A percentile compares a stretch with the other conserved stretches of the same genome.
phyloP scores from a whole-genome alignment of 2,888 invertebrate species.

The Drosophila pseudotakahashii region DNA sequence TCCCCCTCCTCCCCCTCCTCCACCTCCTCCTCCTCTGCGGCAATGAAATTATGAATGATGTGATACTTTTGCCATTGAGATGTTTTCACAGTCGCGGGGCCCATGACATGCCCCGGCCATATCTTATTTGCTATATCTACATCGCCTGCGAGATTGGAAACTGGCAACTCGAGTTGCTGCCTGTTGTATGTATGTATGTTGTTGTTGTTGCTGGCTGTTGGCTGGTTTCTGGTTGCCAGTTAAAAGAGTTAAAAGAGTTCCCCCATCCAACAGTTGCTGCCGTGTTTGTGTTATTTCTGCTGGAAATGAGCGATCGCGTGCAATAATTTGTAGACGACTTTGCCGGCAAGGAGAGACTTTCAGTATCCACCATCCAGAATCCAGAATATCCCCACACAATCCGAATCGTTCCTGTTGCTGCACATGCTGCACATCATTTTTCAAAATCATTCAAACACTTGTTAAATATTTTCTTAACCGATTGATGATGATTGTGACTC shows the following conservation, averaged over 20 bases:
- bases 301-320: slow-evolving; percentile 79
- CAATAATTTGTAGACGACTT: slow-evolving; percentile 74
- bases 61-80: slow-evolving; percentile 78
- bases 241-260: neutral
- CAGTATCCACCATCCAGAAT: neutral
- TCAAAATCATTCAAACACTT: slow-evolving; percentile 84
- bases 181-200: slow-evolving; percentile 10
- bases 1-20: slow-evolving; percentile 36
- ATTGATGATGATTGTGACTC: slow-evolving; percentile 79
- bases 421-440: slow-evolving; percentile 79
- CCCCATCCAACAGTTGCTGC: slow-evolving; percentile 50
- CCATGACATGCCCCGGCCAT: slow-evolving; percentile 77
- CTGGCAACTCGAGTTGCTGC: slow-evolving; percentile 51
- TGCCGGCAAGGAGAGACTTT: slow-evolving; percentile 2
- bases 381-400: neutral
- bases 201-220: slow-evolving; percentile 27
- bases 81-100: slow-evolving; percentile 79
- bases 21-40: slow-evolving; percentile 51
- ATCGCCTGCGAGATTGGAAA: slow-evolving; percentile 63
- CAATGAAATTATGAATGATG: slow-evolving; percentile 82
- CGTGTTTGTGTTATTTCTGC: slow-evolving; percentile 73
- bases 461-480: slow-evolving; percentile 82
- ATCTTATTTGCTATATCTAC: slow-evolving; percentile 78
- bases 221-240: slow-evolving; percentile 16
- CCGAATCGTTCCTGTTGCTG: slow-evolving; percentile 21